Evolutionary conservation across 2,888 invertebrate genomes (phyloP), one percentile per base, ranked within the genome.

Genomic region (Pollenia griseotomentosa): DNA sequence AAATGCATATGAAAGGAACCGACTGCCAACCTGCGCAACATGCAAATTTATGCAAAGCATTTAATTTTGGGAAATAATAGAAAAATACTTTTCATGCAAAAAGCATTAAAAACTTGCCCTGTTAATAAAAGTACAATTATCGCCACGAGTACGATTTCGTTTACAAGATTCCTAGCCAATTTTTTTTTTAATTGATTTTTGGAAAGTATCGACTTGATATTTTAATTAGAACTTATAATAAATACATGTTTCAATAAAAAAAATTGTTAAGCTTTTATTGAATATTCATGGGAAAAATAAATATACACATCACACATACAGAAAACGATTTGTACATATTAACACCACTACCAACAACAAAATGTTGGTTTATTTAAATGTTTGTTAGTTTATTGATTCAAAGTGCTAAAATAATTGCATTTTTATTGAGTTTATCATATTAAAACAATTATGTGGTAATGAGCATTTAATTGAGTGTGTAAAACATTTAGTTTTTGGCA

Each of bases 371-470:
- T 23, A 70, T 53, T 61, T 63, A 65, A 65, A 71, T 59, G 40
- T 65, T 65, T 73, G 53, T 80, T 65, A 53, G 71, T 77, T 86
- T 61, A 83, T 86, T 86, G 83, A 83, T 71, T 80, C 70, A 66
- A 79, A 83, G 44, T 86, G 86, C 79, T 79, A 70, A 74, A 81
- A 70, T 63, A 75, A 79, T 83, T 86, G 68, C 57, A 68, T 73
- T 78, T 86, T 74, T 83, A 79, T 82, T 61, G 68, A 53, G 48
- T 73, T 79, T 74, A 51, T 65, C 79, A 23, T 65, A 40, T 51
- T 51, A 79, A 63, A 86, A 75, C 65, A 86, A 80, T 83, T 83
- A 83, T 77, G 80, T 86, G 86, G 59, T 86, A 83, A 86, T 77
- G 83, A 83, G 66, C 74, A 51, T 75, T 80, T 80, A 85, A 55